Conservation (phyloP, 2,797 vertebrate genomes). For the Chloroceryle inda region DNA sequence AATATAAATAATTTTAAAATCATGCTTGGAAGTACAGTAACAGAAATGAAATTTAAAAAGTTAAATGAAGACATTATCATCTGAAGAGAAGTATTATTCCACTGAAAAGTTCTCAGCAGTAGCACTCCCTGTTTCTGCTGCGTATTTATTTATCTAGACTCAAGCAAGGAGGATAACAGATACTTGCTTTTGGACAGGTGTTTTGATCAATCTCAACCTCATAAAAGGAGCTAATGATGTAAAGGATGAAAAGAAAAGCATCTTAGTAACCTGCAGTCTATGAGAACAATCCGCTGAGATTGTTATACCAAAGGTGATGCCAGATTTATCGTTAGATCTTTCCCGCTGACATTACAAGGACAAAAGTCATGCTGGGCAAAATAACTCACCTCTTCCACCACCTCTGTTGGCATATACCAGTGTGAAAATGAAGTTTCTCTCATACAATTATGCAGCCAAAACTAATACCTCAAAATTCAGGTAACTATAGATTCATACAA, state of each 20-base stretch:
- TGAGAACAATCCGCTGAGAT: slow-evolving; percentile 31
- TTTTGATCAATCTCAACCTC: slow-evolving; percentile 57
- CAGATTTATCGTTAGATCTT: slow-evolving; percentile 11
- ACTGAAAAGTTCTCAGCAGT: slow-evolving; percentile 18
- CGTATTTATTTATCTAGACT: slow-evolving; percentile 8
- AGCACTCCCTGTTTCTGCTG: not conserved
- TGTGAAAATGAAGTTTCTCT: not conserved
- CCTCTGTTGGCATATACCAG: not conserved
- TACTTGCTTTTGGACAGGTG: slow-evolving; percentile 47
- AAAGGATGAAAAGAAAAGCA: slow-evolving; percentile 63
- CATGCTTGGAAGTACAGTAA: not conserved
- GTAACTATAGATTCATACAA: slow-evolving; percentile 30
- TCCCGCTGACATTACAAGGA: not conserved
- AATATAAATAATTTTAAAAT: not conserved
- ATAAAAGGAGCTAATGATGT: slow-evolving; percentile 55
- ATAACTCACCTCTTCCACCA: not conserved
- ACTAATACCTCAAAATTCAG: slow-evolving; percentile 6
- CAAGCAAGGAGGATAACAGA: slow-evolving; percentile 24
- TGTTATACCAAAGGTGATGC: slow-evolving; percentile 49
- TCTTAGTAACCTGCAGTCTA: slow-evolving; percentile 26
- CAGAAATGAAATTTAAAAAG: not conserved
- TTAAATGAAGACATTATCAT: slow-evolving; percentile 5
- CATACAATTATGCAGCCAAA: not conserved
- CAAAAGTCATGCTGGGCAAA: slow-evolving; percentile 24
- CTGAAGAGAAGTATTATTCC: not conserved